Evolutionary conservation across 2,113 vertebrate genomes (phyloP).

Genomic region (Ptilorrhoa leucosticta): DNA sequence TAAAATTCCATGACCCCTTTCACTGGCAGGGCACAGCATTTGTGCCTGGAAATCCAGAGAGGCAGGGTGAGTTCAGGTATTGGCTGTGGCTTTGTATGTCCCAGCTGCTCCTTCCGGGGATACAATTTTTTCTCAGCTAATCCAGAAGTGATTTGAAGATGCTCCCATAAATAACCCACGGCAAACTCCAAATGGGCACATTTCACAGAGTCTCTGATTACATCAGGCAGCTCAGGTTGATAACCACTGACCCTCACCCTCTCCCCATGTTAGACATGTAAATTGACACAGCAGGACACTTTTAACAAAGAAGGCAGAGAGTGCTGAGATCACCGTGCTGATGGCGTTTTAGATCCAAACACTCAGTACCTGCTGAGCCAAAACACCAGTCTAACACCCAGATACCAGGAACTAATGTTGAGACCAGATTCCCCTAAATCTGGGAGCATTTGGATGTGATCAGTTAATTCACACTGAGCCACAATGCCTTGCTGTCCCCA

Average conservation of each 20-base stretch:
- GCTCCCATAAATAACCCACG: background rate
- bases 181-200: background rate
- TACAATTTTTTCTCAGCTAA: background rate
- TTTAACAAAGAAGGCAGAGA: background rate
- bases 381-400: background rate
- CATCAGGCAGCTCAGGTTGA: background rate
- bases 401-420: background rate
- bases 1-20: background rate
- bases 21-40: background rate
- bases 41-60: background rate
- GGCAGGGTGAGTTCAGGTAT: background rate
- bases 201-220: background rate
- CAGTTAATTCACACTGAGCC: background rate
- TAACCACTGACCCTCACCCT: background rate
- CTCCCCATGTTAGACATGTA: background rate
- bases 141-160: background rate
- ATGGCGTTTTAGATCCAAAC: background rate
- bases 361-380: background rate
- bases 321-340: background rate
- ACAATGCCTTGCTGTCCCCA: background rate
- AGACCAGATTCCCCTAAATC: background rate
- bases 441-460: background rate
- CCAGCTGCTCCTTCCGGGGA: background rate
- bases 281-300: background rate
- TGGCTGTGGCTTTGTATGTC: background rate